phyloP scores from a whole-genome alignment of 2,113 vertebrate genomes.

The Dromas ardeola region DNA sequence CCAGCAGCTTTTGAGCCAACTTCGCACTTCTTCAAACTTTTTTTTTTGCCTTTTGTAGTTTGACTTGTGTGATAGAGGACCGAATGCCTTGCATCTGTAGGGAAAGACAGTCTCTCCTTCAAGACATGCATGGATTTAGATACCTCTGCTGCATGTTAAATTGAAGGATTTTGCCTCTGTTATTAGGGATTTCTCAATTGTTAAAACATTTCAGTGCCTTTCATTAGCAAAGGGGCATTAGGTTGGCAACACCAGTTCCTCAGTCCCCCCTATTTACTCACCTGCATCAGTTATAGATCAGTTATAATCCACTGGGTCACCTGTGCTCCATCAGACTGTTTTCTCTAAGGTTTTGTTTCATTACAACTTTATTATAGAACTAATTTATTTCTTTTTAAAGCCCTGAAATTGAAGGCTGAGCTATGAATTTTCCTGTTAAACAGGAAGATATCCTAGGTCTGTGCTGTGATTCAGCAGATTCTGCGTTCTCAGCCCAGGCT shows the following conservation, averaged over 20 bases:
- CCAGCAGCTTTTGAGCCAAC: constrained; percentile 26
- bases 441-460: neutral
- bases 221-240: neutral
- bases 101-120: constrained; percentile 1
- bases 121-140: neutral
- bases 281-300: neutral
- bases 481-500: constrained; percentile 9
- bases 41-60: neutral
- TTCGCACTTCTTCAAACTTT: constrained; percentile 9
- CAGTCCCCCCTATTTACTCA: neutral
- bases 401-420: neutral
- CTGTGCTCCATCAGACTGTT: neutral
- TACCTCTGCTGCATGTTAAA: neutral
- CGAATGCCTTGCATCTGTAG: neutral
- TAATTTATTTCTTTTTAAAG: neutral
- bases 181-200: constrained; percentile 24
- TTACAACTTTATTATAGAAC: neutral
- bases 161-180: neutral
- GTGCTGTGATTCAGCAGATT: constrained; percentile 54
- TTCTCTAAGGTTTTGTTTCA: constrained; percentile 26
- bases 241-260: neutral
- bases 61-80: neutral
- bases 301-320: neutral
- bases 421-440: neutral
- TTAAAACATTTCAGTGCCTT: neutral